phyloP scores from a whole-genome alignment of 2,113 vertebrate genomes.

The Syngnathus scovelli region DNA sequence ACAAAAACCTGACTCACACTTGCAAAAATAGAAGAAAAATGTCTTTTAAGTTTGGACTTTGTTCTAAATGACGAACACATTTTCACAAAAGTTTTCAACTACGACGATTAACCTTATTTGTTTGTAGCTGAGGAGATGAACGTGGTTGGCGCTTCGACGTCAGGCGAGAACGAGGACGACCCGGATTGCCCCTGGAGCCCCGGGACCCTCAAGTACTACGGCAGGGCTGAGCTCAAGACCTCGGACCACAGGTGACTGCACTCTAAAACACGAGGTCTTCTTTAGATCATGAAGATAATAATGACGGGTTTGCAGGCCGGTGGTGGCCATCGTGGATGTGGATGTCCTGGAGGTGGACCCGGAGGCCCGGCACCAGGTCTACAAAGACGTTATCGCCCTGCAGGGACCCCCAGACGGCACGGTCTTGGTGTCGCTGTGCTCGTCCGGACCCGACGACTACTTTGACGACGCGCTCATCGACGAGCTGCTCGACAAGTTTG shows the following conservation, averaged over 20 bases:
- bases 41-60: too few relatives aligned
- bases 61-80: too few relatives aligned
- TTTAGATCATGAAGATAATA: too few relatives aligned
- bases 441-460: constrained; percentile 81
- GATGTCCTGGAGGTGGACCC: constrained; percentile 95
- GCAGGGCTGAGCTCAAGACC: constrained; percentile 94
- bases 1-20: too few relatives aligned
- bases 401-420: constrained; percentile 96
- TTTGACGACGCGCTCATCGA: constrained; percentile 93
- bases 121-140: constrained; percentile 88
- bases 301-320: constrained; percentile 73
- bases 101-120: not conserved
- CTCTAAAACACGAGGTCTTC: too few relatives aligned
- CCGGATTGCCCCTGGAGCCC: constrained; percentile 79
- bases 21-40: too few relatives aligned
- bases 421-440: constrained; percentile 85
- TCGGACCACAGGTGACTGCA: constrained; percentile 88
- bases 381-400: constrained; percentile 87
- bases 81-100: too few relatives aligned
- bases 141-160: constrained; percentile 80
- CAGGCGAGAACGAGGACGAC: constrained; percentile 73
- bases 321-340: constrained; percentile 89
- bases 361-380: constrained; percentile 87
- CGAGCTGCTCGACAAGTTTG: constrained; percentile 89
- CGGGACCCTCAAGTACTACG: constrained; percentile 86